phyloP scores from a whole-genome alignment of 92 coral and sea anemone species.

The Bergia sp. region DNA sequence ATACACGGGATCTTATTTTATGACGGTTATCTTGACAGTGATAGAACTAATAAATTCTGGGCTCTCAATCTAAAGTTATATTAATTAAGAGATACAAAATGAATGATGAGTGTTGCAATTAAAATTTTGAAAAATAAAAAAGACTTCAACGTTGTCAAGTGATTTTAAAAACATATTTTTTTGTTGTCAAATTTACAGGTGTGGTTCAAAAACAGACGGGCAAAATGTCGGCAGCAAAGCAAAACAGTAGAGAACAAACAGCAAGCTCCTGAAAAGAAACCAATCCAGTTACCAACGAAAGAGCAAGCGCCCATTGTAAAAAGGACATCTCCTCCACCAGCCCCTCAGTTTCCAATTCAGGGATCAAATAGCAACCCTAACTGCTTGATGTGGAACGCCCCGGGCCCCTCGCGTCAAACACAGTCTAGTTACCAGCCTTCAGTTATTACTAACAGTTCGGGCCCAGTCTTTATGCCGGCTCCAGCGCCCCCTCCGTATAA shows the following conservation, averaged over 20 bases:
- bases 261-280: slow-evolving; percentile 70
- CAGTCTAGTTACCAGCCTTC: slow-evolving; percentile 65
- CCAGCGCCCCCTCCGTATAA: slow-evolving; percentile 78
- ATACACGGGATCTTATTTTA: too few species aligned
- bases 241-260: slow-evolving; percentile 85
- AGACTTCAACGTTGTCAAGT: background rate
- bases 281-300: slow-evolving; percentile 60
- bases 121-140: too few species aligned
- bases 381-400: slow-evolving; percentile 68
- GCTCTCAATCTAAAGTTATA: too few species aligned
- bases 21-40: too few species aligned
- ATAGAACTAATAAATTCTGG: too few species aligned
- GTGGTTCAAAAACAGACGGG: slow-evolving; percentile 98
- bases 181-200: slow-evolving; percentile 57
- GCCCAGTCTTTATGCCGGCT: slow-evolving; percentile 91
- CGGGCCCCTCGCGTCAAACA: slow-evolving; percentile 62
- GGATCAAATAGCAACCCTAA: slow-evolving; percentile 58
- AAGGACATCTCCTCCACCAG: slow-evolving; percentile 24
- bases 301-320: slow-evolving; percentile 22
- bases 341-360: slow-evolving; percentile 5
- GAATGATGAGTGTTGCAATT: background rate
- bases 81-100: too few species aligned
- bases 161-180: background rate
- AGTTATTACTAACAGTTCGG: slow-evolving; percentile 87
- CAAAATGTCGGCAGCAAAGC: slow-evolving; percentile 92